Base-by-base conservation (phyloP, 2,888 invertebrate species). In the Deilephila porcellus region DNA sequence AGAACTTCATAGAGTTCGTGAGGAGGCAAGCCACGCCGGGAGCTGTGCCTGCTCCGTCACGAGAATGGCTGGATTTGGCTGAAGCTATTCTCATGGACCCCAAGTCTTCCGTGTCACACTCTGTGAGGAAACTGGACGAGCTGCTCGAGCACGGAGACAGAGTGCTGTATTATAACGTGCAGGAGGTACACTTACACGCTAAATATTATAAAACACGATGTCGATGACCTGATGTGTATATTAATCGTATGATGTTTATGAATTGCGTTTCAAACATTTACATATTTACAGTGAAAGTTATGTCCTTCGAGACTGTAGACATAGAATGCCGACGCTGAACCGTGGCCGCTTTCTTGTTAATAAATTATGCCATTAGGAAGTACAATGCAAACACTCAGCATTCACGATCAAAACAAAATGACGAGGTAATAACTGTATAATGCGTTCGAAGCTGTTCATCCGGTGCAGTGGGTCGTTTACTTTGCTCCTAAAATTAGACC, bases 51-150 rank as follows among this genome's bases (percentile, higher is more conserved):
- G 94, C 92, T 74, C 88, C 93, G 60, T 83, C 90, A 64, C 80
- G 85, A 74, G 86, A 88, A 80, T 88, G 97, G 95, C 86, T 95
- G 73, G 96, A 97, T 87, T 88, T 98, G 76, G 95, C 96, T 0
- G 96, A 96, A 74, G 95, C 96, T 0, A 94, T 97, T 25, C 88
- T 97, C 71, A 91, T 95, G 81, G 97, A 97, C 83, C 95, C 96
- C 0, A 95, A 93, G 87, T 76, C 92, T 81, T 96, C 96, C 0
- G 95, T 96, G 17, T 91, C 95, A 19, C 91, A 92, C 62, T 95
- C 96, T 4, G 93, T 97, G 77, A 89, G 93, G 71, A 94, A 95
- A 75, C 95, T 97, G 60, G 93, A 96, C 79, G 95, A 96, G 63
- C 87, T 96, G 74, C 95, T 97, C 86, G 95, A 95, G 72, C 94